These are phyloP conservation scores for Pelvicachromis taeniatus DNA, from an alignment of 2,113 vertebrate genomes.

Conservation along the genomic window DNA sequence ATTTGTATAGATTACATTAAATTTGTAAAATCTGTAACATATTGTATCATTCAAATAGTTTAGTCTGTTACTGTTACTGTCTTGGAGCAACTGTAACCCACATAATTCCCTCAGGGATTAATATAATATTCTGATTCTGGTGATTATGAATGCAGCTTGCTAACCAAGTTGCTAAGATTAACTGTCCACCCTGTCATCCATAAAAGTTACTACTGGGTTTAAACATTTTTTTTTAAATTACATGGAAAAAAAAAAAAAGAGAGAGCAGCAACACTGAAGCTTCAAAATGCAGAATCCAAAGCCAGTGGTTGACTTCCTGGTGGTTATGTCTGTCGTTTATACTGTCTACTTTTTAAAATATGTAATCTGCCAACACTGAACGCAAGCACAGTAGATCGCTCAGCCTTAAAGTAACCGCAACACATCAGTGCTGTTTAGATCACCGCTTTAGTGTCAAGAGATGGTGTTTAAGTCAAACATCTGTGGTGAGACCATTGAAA, in stretches of 20 bases:
- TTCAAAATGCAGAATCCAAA: background rate
- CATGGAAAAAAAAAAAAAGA: too few species aligned
- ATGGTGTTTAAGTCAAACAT: slow-evolving; percentile 32
- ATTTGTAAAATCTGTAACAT: too few species aligned
- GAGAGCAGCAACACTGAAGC: background rate
- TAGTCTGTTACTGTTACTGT: too few species aligned
- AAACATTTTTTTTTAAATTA: too few species aligned
- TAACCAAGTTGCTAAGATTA: background rate
- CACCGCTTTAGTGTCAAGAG: background rate
- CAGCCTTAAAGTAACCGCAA: background rate
- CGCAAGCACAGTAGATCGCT: background rate
- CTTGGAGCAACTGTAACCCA: too few species aligned
- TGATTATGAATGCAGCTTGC: background rate
- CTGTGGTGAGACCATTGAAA: slow-evolving; percentile 7
- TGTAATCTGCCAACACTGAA: background rate
- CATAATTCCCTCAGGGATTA: too few species aligned
- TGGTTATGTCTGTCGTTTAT: background rate
- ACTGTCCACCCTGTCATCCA: background rate
- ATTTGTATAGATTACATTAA: too few species aligned
- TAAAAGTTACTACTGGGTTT: background rate
- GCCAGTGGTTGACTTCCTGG: background rate
- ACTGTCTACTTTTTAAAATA: background rate
- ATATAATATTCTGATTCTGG: too few species aligned
- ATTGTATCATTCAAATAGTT: too few species aligned
- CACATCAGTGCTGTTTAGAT: background rate